Base-by-base conservation (phyloP, 1,140 invertebrate genomes). In the Pseudoatta argentina region DNA sequence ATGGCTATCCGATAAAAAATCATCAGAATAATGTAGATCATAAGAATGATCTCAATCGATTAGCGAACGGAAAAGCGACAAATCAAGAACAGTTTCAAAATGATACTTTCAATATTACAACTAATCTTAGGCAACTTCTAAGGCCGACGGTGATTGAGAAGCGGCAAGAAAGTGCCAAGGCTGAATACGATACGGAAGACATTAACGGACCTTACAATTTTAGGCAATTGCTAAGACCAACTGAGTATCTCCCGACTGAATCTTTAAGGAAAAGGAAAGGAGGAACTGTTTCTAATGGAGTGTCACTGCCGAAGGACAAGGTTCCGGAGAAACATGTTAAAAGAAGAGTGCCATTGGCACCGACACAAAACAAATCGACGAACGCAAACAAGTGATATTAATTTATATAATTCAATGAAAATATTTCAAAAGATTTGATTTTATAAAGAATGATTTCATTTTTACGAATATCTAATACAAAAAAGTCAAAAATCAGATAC, bases 141-240 rank as follows among this genome's bases (percentile, higher is more conserved):
- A 93, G 95, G 24, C 95, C 96, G 12, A 95, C 95, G 0, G 94
- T 96, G 24, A 95, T 95, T 63, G 95, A 94, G 48, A 94, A 94
- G 27, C 90, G 86, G 12, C 76, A 90, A 6, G 88, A 91, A 30
- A 91, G 85, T 61, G 72, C 86, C 67, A 92, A 93, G 59, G 88
- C 86, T 0, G 90, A 93, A 18, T 91, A 93, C 30, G 95, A 96
- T 53, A 93, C 95, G 10, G 96, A 96, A 53, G 96, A 97, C 64
- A 95, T 95, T 4, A 95, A 96, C 24, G 97, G 97, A 2, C 97
- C 97, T 0, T 97, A 97, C 91, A 96, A 97, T 89, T 98, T 97
- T 91, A 95, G 97, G 66, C 96, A 97, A 90, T 91, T 97, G 8
- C 91, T 97, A 8, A 94, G 97, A 75, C 97, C 97, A 14, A 97